Evolutionary conservation across 1,140 invertebrate species (phyloP), one percentile per base, ranked within the genome.

Genomic region (Harpegnathos saltator): DNA sequence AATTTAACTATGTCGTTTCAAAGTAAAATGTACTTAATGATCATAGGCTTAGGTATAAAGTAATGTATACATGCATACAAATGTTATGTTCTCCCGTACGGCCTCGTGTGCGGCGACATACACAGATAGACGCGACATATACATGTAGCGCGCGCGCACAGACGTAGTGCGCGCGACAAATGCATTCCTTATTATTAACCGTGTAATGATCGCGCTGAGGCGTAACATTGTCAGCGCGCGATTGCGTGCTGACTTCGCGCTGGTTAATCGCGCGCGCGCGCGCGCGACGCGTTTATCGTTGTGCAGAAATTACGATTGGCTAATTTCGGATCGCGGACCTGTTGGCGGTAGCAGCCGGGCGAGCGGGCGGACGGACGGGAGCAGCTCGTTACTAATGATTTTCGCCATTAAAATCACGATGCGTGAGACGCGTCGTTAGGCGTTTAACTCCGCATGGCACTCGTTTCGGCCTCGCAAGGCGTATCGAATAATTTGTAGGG

Each of bases 401-500:
- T 58, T 65, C 72, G 50, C 52, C 59, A 65, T 75, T 77, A 63
- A 74, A 82, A 77, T 86, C 44, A 81, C 77, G 65, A 72, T 74
- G 77, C 73, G 26, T 44, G 56, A 62, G 69, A 86, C 59, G 56
- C 50, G 50, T 26, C 63, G 29, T 82, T 50, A 65, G 66, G 15
- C 17, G 63, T 22, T 48, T 29, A 50, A 52, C 38, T 44, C 7
- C 15, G 29, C 29, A 5, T 5, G 29, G 19, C 65, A 59, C 84
- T 84, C 84, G 78, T 85, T 83, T 83, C 63, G 48, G 78, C 74
- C 26, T 72, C 63, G 56, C 61, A 48, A 69, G 54, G 73, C 75
- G 83, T 84, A 73, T 66, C 62, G 89, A 84, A 80, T 89, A 87
- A 88, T 89, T 85, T 86, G 85, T 69, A 72, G 80, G 73, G 80